Conservation (phyloP, 2,888 invertebrate species). For the Petrolisthes cinctipes region DNA sequence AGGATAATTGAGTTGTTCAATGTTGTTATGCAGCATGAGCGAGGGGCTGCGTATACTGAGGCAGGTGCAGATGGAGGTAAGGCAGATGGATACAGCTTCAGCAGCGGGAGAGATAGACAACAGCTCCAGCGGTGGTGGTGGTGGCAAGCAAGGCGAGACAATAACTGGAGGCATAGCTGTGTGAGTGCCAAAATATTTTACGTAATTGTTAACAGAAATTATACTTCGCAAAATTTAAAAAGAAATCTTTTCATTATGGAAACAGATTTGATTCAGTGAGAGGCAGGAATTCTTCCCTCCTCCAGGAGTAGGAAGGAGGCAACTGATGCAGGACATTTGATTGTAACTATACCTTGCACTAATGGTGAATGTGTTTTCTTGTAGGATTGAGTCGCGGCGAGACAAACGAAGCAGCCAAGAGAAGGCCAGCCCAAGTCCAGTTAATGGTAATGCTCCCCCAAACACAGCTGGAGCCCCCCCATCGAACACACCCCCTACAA, state of each 20-base stretch:
- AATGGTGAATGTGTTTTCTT: background rate
- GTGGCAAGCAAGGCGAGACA: conserved; percentile 45
- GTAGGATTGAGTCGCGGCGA: conserved; percentile 45
- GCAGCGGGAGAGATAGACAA: conserved; percentile 26
- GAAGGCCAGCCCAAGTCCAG: conserved; percentile 45
- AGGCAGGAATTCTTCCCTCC: no score
- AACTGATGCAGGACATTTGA: no score
- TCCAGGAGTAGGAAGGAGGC: no score
- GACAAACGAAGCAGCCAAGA: conserved; percentile 49
- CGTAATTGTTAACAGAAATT: background rate
- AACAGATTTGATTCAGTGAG: no score
- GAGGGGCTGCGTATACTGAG: conserved; percentile 54
- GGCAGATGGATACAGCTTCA: conserved; percentile 49
- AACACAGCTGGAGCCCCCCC: conserved; percentile 38
- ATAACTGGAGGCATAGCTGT: conserved; percentile 49
- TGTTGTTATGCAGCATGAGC: conserved; percentile 42
- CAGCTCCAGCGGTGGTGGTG: conserved; percentile 7
- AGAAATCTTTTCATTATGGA: no score
- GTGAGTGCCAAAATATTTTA: conserved; percentile 17
- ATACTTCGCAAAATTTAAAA: background rate
- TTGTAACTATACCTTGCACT: no score
- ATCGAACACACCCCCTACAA: conserved; percentile 35
- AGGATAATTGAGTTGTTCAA: no score
- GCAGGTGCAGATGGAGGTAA: conserved; percentile 56
- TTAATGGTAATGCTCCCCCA: conserved; percentile 48